These are phyloP conservation scores for Melospiza melodia DNA, from an alignment of 2,113 vertebrate species.

Conservation along the genomic window DNA sequence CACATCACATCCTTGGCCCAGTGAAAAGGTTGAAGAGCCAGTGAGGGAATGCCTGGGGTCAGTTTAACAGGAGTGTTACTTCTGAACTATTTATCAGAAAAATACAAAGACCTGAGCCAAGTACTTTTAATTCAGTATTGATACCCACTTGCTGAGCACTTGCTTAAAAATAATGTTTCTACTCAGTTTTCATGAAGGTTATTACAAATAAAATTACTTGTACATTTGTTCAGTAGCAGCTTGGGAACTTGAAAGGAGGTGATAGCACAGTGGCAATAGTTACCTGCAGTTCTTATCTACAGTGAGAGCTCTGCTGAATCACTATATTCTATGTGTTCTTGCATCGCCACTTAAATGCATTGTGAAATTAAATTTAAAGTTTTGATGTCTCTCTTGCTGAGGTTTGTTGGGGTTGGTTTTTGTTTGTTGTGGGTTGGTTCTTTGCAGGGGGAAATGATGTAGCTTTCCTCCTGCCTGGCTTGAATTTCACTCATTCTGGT, in stretches of 20 bases:
- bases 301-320: not conserved
- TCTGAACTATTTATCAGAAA: not conserved
- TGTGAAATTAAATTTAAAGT: not conserved
- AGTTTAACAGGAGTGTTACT: not conserved
- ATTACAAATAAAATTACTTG: not conserved
- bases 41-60: not conserved
- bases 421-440: no score
- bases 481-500: not conserved
- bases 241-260: not conserved
- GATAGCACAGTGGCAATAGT: not conserved
- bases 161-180: not conserved
- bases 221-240: not conserved
- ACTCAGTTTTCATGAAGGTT: not conserved
- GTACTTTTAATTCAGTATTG: not conserved
- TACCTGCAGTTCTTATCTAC: not conserved
- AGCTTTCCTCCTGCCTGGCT: not conserved
- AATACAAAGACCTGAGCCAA: not conserved
- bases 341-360: not conserved
- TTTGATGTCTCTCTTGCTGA: not conserved
- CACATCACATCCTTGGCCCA: not conserved
- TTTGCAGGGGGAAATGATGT: rapidly evolving
- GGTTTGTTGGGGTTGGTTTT: not conserved
- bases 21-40: not conserved
- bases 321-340: not conserved
- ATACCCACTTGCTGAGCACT: not conserved